Evolutionary conservation across 2,888 invertebrate genomes (phyloP), one percentile per base, ranked within the genome.

Genomic region (Andrena chrysosceles): DNA sequence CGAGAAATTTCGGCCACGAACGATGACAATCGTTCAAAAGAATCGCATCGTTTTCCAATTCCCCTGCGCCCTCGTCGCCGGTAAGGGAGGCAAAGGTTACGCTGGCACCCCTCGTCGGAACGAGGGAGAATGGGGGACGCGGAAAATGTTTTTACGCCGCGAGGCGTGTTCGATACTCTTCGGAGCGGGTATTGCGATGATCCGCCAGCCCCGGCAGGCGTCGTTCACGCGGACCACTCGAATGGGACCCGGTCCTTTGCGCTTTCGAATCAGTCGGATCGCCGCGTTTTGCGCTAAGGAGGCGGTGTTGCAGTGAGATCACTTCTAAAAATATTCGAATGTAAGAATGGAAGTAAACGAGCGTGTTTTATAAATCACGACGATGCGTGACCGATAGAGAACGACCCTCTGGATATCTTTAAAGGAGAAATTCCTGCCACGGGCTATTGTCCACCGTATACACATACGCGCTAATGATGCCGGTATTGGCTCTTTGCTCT

Each of bases 401-500:
- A n/a, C 48, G 64, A 63, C 42, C 29, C 71, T 59, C 56, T 66
- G 56, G 67, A 73, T 81, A 71, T 52, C 62, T 56, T 29, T 33
- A 35, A 67, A 66, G 54, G 56, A 52, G 63, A 77, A 81, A 59
- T 71, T 68, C 29, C 74, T 23, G 63, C 48, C 59, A 31, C 52
- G 16, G 75, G 69, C 75, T 69, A 79, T 71, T 72, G 75, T n/a
- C 23, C n/a, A 10, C 20, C 54, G 8, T 56, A 56, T 31, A 74
- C 13, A 52, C 48, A 31, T 69, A 70, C 74, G 69, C 26, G 75
- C 75, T 79, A 76, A 42, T 16, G 42, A 42, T 67, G 48, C 80
- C 80, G 70, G 83, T 42, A 62, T 79, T 62, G 73, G 56, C 56
- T 73, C 23, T 70, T 78, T 74, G 62, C 56, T 20, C 33, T 78